Base-by-base conservation (phyloP, 2,113 vertebrate genomes). In the Sinocyclocheilus anshuiensis region DNA sequence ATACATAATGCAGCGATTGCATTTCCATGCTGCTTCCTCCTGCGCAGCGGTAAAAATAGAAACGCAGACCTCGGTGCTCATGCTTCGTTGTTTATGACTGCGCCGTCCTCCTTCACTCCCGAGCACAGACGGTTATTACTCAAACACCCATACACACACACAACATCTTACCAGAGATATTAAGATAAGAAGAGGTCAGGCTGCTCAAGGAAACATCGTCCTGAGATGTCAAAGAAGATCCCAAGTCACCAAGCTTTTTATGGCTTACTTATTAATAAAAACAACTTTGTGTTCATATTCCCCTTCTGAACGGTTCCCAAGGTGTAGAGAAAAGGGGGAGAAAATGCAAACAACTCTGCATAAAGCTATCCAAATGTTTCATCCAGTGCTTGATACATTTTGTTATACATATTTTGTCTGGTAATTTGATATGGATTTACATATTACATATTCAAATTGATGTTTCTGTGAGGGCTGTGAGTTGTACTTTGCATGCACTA, bases 21-120 rank as follows among this genome's bases (percentile, higher is more conserved):
- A 87, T 91, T 90, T 89, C 88, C 87, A 77, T 90, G 87, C 89
- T 88, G 81, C 90, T 91, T 87, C 87, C 81, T 92, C 89, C 90
- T 91, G 90, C 91, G 83, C 85, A 88, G 92, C 90, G 57, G 92
- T 93, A 94, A 94, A 94, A 95, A 95, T 94, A 94, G 94, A 95
- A 55, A 91, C 92, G 89, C 86, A 91, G 92, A 90, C 89, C 91
- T 92, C 86, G 88, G 90, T 91, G 90, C 91, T 91, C 90, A 92
- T 80, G 81, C 91, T 90, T 87, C 84, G 81, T 88, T 94, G 93
- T 93, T 92, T 94, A 92, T 89, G 89, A 76, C 86, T 72, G 77
- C 75, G 3, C 57, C 11, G 29, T 29, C n/a, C 81, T 88, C 74
- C 67, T 45, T 87, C 50, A 57, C 84, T 72, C 80, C 83, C 85